Evolutionary conservation across 1,140 invertebrate genomes (phyloP), one percentile per base, ranked within the genome.

Genomic region (Euglossa dilemma): DNA sequence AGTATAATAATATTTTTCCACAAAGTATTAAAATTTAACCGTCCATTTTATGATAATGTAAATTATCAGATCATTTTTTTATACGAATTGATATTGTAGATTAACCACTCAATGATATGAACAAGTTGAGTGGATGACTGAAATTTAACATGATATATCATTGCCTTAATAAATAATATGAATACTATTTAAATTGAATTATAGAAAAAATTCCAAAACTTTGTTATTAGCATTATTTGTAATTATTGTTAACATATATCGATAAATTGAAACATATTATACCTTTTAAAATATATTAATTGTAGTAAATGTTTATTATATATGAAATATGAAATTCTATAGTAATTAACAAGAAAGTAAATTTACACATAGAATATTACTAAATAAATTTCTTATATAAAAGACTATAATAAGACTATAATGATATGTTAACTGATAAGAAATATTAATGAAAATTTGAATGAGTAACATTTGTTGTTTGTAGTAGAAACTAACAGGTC

Each of bases 11-110:
- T 82, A 82, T 82, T 83, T 43, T 69, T 57, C 56, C 52, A 67
- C 66, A 28, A 82, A 87, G 75, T 87, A 88, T 85, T 86, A 57
- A 28, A 86, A 72, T 85, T 67, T 88, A 88, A 85, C 88, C 83
- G 86, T 90, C 86, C 86, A 88, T 84, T 84, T 84, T 66, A 74
- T 80, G 64, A 28, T 43, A 71, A 45, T 25, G 47, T n/a, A 43
- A 70, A 16, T 67, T 73, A 80, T 63, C 43, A 70, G 66, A 57
- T 78, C 61, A 16, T 45, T 74, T 52, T 74, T 66, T 71, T 72
- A 73, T 63, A 79, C 1, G 25, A 87, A 78, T 66, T 43, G 11
- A 79, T 59, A 85, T 71, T 75, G 5, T 70, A 61, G 72, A 77
- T 28, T 73, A 75, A 77, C 69, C 80, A 75, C 64, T 81, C 52